Evolutionary conservation across 2,797 vertebrate species (phyloP).

Genomic region (Cuculus canorus): DNA sequence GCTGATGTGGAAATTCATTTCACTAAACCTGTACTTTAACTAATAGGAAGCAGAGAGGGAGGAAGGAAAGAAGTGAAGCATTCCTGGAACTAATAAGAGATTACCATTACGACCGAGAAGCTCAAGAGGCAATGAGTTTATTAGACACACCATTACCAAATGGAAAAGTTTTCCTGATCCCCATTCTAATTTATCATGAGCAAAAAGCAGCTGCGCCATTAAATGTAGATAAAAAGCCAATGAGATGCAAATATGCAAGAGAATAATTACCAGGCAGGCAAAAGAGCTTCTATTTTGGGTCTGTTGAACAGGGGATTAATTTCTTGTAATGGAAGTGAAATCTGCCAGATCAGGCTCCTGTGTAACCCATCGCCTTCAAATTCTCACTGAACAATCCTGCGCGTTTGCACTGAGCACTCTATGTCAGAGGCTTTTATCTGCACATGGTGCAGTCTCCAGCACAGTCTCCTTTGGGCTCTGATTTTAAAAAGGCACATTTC

Average conservation of each 20-base stretch:
- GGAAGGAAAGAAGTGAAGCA: background rate
- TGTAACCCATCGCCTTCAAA: background rate
- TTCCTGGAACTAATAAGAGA: conserved; percentile 22
- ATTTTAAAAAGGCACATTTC: background rate
- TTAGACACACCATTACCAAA: background rate
- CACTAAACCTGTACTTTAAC: background rate
- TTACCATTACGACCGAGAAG: background rate
- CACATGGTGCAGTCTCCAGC: rapidly evolving
- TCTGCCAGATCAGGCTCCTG: background rate
- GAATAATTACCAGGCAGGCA: conserved; percentile 8
- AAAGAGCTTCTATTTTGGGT: conserved; percentile 34
- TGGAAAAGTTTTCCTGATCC: background rate
- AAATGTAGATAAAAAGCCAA: conserved; percentile 1
- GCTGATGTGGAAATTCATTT: background rate
- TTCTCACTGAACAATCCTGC: background rate
- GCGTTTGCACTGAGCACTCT: background rate
- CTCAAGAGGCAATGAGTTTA: background rate
- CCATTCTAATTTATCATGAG: background rate
- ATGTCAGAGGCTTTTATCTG: background rate
- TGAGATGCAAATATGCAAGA: conserved; percentile 40
- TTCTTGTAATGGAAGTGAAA: conserved; percentile 12
- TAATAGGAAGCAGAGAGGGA: background rate
- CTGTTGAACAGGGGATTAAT: conserved; percentile 30
- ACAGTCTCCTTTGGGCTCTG: background rate
- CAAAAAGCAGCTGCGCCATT: conserved; percentile 19